Conservation (phyloP, 2,797 vertebrate species). For the Stomatorhinus walkeri region DNA sequence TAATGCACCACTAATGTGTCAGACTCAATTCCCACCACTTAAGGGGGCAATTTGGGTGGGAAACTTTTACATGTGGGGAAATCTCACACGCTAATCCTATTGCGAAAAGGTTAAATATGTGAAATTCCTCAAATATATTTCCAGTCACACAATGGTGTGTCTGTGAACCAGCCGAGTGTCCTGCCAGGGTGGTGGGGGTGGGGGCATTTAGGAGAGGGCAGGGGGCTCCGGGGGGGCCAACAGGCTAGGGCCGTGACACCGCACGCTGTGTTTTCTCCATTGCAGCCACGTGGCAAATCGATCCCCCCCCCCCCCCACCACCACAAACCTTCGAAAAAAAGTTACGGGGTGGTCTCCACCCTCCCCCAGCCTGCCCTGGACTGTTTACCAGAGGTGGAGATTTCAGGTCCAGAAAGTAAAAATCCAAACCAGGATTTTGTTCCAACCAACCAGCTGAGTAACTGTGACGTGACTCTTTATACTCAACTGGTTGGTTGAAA, state of each 20-base stretch:
- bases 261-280: background rate
- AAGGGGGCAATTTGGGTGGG: background rate
- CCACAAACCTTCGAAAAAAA: background rate
- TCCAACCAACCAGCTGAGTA: no score
- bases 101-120: slow-evolving; percentile 17
- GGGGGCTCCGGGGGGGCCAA: background rate
- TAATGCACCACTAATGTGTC: background rate
- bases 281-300: background rate
- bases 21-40: slow-evolving; percentile 9
- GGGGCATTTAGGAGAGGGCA: background rate
- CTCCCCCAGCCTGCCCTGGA: background rate
- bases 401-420: no score
- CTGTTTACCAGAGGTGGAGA: no score
- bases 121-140: slow-evolving; percentile 33
- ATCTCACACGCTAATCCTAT: slow-evolving; percentile 18
- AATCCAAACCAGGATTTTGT: no score
- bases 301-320: background rate
- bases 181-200: background rate
- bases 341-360: background rate
- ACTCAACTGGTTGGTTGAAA: no score
- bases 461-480: no score
- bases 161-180: background rate
- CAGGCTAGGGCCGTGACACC: background rate
- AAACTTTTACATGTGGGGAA: background rate
- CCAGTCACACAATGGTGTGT: slow-evolving; percentile 25